Conservation (phyloP, 2,113 vertebrate species). For the Ochotona curzoniae region DNA sequence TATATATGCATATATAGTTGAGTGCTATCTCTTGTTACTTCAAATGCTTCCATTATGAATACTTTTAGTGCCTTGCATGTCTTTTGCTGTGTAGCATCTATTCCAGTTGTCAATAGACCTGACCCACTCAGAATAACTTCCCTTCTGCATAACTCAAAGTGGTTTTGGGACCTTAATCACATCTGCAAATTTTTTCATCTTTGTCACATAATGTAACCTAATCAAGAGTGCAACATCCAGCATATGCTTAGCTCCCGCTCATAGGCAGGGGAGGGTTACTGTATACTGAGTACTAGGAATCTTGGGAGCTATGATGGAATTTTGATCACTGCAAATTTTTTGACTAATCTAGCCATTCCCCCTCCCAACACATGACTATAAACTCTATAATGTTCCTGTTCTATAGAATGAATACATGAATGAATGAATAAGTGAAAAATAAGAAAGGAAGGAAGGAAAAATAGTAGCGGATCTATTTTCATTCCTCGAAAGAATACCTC, state of each 20-base stretch:
- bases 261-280: background rate
- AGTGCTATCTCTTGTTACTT: background rate
- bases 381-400: slow-evolving; percentile 16
- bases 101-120: background rate
- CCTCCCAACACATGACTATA: background rate
- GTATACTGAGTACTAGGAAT: background rate
- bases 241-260: background rate
- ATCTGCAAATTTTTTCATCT: slow-evolving; percentile 22
- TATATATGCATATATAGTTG: too few species aligned
- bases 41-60: background rate
- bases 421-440: background rate
- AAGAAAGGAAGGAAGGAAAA: slow-evolving; percentile 25
- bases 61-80: background rate
- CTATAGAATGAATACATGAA: slow-evolving; percentile 26
- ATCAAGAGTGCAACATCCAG: background rate
- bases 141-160: slow-evolving; percentile 36
- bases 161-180: slow-evolving; percentile 18
- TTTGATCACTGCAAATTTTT: background rate
- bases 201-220: background rate
- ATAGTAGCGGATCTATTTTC: background rate
- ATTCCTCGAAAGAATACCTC: background rate
- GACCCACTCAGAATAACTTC: background rate
- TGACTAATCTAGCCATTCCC: background rate
- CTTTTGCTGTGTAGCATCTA: background rate
- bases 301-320: background rate